These are phyloP conservation scores for Pitangus sulphuratus DNA, from an alignment of 2,797 vertebrate species.

Conservation along the genomic window DNA sequence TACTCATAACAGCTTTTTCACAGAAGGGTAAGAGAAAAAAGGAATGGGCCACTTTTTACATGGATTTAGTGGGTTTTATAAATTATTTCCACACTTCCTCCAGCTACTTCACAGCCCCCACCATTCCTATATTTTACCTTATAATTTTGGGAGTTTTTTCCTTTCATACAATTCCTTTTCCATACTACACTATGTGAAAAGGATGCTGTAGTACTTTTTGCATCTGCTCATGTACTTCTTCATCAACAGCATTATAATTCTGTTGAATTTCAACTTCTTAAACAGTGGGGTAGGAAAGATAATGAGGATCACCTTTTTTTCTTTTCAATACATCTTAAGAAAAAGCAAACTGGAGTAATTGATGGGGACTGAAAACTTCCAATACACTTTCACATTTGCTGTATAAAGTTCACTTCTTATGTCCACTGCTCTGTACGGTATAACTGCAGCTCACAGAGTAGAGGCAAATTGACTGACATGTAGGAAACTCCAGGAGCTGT, in stretches of 20 bases:
- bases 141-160: background rate
- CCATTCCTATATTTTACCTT: background rate
- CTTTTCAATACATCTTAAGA: background rate
- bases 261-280: background rate
- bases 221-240: background rate
- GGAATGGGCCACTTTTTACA: background rate
- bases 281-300: background rate
- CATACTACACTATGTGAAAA: background rate
- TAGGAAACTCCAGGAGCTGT: background rate
- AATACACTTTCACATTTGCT: background rate
- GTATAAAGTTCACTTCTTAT: background rate
- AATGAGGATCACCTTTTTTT: background rate
- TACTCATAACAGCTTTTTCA: background rate
- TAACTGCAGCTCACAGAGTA: background rate
- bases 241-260: background rate
- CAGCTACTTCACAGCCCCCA: background rate
- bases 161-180: background rate
- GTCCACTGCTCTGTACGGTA: background rate
- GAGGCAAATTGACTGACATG: background rate
- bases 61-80: background rate
- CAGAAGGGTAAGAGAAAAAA: background rate
- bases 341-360: background rate
- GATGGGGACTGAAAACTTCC: background rate
- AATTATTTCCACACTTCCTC: background rate
- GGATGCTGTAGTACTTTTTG: background rate